Conservation (phyloP, 2,888 invertebrate species). For the Mythimna ferrago region DNA sequence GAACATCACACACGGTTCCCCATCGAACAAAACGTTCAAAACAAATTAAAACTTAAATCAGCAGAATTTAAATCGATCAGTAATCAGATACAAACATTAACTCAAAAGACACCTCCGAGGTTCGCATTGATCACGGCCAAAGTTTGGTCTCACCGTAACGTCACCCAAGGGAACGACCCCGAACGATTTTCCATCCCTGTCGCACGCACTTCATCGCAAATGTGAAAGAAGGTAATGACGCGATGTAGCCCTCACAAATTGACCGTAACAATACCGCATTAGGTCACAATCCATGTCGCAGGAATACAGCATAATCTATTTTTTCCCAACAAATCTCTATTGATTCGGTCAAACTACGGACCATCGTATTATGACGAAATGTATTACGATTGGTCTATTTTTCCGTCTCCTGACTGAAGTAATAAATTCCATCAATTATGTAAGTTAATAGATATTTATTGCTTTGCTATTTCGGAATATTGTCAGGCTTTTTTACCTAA, state of each 20-base stretch:
- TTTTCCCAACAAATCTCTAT: slow-evolving; percentile 72
- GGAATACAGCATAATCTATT: slow-evolving; percentile 73
- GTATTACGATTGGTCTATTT: slow-evolving; percentile 69
- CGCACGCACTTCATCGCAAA: slow-evolving; percentile 75
- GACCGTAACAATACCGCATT: slow-evolving; percentile 83
- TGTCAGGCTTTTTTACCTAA: slow-evolving; percentile 58
- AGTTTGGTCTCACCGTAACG: slow-evolving; percentile 86
- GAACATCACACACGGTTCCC: not conserved
- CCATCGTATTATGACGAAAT: slow-evolving; percentile 68
- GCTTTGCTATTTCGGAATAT: slow-evolving; percentile 67
- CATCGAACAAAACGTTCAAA: slow-evolving; percentile 39
- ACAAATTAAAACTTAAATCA: slow-evolving; percentile 64
- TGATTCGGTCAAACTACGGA: slow-evolving; percentile 70
- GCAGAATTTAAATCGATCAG: slow-evolving; percentile 72
- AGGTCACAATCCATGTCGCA: slow-evolving; percentile 79
- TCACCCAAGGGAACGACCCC: slow-evolving; percentile 82
- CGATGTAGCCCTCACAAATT: slow-evolving; percentile 79
- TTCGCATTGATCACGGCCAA: slow-evolving; percentile 85
- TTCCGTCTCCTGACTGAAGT: slow-evolving; percentile 66
- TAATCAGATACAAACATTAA: slow-evolving; percentile 81
- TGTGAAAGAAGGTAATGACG: slow-evolving; percentile 77
- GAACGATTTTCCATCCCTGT: slow-evolving; percentile 74
- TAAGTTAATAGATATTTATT: slow-evolving; percentile 73
- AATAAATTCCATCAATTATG: slow-evolving; percentile 71
- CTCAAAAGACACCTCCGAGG: slow-evolving; percentile 85